A percentile compares a stretch with the other conserved stretches of the same genome.
Evolutionary conservation across 92 coral and sea anemone genomes (phyloP).

Genomic region (Parazoanthus atlanticus): DNA sequence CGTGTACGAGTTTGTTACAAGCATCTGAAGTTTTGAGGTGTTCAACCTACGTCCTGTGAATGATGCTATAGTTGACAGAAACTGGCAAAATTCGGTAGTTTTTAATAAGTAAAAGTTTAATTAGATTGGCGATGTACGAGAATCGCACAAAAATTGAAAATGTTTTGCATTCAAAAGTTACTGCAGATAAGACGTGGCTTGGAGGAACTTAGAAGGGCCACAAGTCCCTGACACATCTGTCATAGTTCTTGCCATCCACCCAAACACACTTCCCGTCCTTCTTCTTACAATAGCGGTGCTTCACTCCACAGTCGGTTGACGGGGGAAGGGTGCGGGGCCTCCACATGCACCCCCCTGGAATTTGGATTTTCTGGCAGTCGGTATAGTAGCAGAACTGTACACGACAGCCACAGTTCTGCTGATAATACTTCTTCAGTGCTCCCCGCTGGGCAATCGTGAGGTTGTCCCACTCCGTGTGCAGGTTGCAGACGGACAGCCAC

Average conservation of each 20-base stretch:
- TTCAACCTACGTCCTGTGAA: not conserved
- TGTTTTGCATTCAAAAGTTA: not conserved
- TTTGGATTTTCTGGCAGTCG: conserved; percentile 45
- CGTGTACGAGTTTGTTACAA: not conserved
- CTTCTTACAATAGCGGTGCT: conserved; percentile 46
- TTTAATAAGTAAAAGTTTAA: not conserved
- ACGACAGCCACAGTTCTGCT: conserved; percentile 66
- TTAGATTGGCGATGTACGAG: not conserved
- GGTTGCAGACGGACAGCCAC: conserved; percentile 55
- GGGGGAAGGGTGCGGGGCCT: conserved; percentile 43
- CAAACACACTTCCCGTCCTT: conserved; percentile 44
- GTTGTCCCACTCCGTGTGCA: conserved; percentile 61
- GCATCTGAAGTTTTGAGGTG: not conserved
- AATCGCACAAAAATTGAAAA: not conserved
- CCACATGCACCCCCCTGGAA: conserved; percentile 45
- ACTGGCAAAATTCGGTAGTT: not conserved
- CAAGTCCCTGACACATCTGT: conserved; percentile 46
- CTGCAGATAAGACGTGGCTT: not conserved
- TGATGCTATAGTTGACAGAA: not conserved
- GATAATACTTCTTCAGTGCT: conserved; percentile 63
- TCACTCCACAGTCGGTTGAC: conserved; percentile 58
- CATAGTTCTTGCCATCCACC: conserved; percentile 46
- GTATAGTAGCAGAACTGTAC: conserved; percentile 56
- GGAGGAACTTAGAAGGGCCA: conserved; percentile 34
- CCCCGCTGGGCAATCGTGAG: conserved; percentile 54